These are phyloP conservation scores for Aselliscus stoliczkanus DNA, from an alignment of 2,797 vertebrate species.

Conservation along the genomic window DNA sequence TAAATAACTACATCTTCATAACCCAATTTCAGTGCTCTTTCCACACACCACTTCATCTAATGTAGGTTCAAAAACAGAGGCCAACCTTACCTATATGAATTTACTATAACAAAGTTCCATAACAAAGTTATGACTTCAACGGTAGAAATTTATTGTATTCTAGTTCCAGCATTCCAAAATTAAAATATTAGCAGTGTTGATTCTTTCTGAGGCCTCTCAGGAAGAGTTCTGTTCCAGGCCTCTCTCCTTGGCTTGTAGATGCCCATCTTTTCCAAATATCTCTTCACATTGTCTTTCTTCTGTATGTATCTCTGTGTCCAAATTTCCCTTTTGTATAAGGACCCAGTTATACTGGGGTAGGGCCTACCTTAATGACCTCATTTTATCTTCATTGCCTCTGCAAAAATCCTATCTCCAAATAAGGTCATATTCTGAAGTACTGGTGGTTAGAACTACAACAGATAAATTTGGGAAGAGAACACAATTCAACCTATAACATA, in stretches of 20 bases:
- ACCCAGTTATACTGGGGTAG: neutral
- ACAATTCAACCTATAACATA: neutral
- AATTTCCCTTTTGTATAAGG: neutral
- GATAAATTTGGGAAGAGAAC: neutral
- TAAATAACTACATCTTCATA: neutral
- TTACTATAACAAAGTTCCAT: neutral
- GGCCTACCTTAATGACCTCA: neutral
- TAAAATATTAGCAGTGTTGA: neutral
- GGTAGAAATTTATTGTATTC: neutral
- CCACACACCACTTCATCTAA: neutral
- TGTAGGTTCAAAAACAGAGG: neutral
- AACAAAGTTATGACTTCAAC: neutral
- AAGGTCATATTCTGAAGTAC: neutral
- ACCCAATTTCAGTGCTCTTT: neutral
- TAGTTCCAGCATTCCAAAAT: neutral
- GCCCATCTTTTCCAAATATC: neutral
- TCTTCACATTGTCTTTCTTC: neutral
- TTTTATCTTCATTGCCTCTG: neutral
- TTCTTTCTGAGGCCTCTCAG: neutral
- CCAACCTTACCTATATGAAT: neutral
- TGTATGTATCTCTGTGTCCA: neutral
- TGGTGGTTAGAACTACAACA: neutral
- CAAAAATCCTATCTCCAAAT: neutral
- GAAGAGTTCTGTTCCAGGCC: neutral
- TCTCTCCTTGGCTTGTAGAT: neutral